Base-by-base conservation (phyloP, 2,113 vertebrate species). In the Miniopterus natalensis region DNA sequence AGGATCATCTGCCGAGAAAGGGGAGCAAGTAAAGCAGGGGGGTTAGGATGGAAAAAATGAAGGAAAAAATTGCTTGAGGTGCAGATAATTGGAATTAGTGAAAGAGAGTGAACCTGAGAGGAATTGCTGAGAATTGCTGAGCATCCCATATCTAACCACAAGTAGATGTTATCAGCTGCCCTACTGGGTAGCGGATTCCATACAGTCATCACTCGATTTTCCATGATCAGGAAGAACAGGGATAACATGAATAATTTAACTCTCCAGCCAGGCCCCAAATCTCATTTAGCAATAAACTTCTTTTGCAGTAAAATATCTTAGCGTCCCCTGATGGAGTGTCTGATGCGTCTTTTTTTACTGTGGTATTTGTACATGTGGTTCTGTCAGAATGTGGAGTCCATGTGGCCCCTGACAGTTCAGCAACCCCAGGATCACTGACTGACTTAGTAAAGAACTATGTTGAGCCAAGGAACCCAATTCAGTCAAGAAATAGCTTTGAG, bases 221-320 rank as follows among this genome's bases (percentile, higher is more conserved):
- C 88, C 53, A 17, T 65, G 93, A 61, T 40, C 84, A 61, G 12
- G 0, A 84, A 92, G 66, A 90, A 55, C 25, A 84, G 21, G 47
- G 80, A 61, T 49, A 61, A 31, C 47, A 29, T 84, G 65, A 79
- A 78, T 95, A 92, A 95, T 97, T 95, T 89, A 85, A 57, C 40
- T 90, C 59, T 90, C 25, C 21, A 57, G 47, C 47, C 25, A 61
- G 20, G 49, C 31, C 15, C 29, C 75, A 70, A 66, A 51, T 92
- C 45, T 90, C n/a, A 49, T 92, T 84, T 68, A 80, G 27, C 90
- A 87, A 27, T 87, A 36, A 49, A 21, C 40, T 53, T 31, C 40
- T 51, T 49, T 80, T 89, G 47, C 23, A 31, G 6, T 92, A 59
- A 87, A 78, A 15, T 65, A 47, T 29, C 29, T 57, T 63, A 2